Base-by-base conservation (phyloP, 2,113 vertebrate genomes). In the Podarcis cretensis region DNA sequence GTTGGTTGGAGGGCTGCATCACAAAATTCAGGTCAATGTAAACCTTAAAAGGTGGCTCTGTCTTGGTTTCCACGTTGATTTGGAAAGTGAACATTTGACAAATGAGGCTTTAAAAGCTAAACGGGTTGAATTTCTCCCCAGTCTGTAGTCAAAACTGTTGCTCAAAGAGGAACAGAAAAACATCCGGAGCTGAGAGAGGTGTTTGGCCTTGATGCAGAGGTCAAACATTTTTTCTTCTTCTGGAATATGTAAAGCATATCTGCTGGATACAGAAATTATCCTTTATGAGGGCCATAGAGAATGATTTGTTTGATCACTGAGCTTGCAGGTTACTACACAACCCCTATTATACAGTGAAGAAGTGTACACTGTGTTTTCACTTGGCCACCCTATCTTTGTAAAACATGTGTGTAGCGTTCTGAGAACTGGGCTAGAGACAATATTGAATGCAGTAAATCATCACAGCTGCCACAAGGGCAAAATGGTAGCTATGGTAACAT, bases 371-470 rank as follows among this genome's bases (percentile, higher is more conserved):
- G 14, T 76, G 57, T 68, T 85, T 90, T 88, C 85, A 3, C 77
- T 89, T 35, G 81, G 6, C 8, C 69, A 87, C 6, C 13, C 14
- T 84, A 68, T 88, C 68, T 90, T 77, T 81, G 37, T 76, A 83
- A 79, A 92, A 88, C 4, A 73, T 18, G 8, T 59, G 32, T 23
- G 43, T 6, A 16, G 2, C 32, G 1, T 81, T 87, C 87, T 71
- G 1, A 8, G 86, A 20, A 78, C 7, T 75, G 37, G 4, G 1
- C 43, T 88, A 25, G 3, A 57, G 25, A 86, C 14, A 75, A 23
- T 59, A 85, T 25, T 83, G 68, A 81, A 93, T 89, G 27, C 16
- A 74, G 0, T 63, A 83, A 75, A 83, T 57, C 13, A 59, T 86
- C 80, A 35, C 40, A 80, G 13, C 1, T 20, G 54, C 75, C 23